phyloP scores from a whole-genome alignment of 2,888 invertebrate genomes.

The Lithophane leautieri region DNA sequence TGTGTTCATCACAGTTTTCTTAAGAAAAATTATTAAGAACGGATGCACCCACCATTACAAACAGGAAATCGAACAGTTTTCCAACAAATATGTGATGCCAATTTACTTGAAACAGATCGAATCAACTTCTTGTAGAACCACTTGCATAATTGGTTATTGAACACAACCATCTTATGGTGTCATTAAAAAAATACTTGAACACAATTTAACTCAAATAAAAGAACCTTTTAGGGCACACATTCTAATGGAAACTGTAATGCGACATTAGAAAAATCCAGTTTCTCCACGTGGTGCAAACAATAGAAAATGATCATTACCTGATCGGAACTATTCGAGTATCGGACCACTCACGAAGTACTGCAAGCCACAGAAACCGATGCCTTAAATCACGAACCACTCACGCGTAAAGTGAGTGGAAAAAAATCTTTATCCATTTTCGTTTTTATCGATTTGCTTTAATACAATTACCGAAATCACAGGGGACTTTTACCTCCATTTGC shows the following conservation, averaged over 20 bases:
- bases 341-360: constrained; percentile 68
- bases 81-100: constrained; percentile 67
- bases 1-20: constrained; percentile 61
- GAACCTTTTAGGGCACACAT: constrained; percentile 57
- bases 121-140: constrained; percentile 53
- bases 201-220: constrained; percentile 50
- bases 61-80: constrained; percentile 72
- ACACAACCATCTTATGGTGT: constrained; percentile 46
- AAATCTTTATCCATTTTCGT: constrained; percentile 76
- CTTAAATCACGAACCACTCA: constrained; percentile 86
- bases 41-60: constrained; percentile 78
- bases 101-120: constrained; percentile 59
- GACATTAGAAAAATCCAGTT: constrained; percentile 60
- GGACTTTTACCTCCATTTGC: constrained; percentile 83
- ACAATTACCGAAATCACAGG: constrained; percentile 80
- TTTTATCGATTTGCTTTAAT: constrained; percentile 81
- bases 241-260: constrained; percentile 53
- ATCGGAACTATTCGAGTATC: constrained; percentile 64
- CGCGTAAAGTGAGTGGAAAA: constrained; percentile 83
- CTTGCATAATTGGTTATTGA: constrained; percentile 62
- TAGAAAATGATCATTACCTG: constrained; percentile 69
- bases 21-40: constrained; percentile 64
- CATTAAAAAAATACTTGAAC: constrained; percentile 45
- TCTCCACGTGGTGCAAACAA: constrained; percentile 70
- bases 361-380: constrained; percentile 72